phyloP scores from a whole-genome alignment of 2,113 vertebrate genomes.

The Grammomys surdaster region DNA sequence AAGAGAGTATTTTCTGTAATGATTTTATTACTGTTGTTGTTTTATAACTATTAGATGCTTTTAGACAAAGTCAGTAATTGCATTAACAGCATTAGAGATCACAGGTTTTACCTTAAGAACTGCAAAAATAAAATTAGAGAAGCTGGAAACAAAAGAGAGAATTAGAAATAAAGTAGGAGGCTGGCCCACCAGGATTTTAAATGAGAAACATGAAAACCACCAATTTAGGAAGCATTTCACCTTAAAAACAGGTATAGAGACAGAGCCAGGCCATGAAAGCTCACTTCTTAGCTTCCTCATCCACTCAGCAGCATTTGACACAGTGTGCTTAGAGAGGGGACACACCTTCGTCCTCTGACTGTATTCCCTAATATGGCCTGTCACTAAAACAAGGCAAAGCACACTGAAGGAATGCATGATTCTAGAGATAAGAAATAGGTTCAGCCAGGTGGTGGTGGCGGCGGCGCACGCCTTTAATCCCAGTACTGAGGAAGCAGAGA shows the following conservation, averaged over 20 bases:
- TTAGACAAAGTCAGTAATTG: conserved; percentile 27
- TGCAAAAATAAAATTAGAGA: conserved; percentile 7
- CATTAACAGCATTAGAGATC: background rate
- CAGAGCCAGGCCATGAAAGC: background rate
- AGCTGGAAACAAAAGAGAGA: background rate
- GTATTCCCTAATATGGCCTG: background rate
- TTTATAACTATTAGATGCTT: background rate
- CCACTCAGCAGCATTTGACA: background rate
- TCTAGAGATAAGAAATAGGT: conserved; percentile 5
- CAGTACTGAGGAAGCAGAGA: background rate
- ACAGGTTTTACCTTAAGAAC: background rate
- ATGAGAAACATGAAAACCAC: background rate
- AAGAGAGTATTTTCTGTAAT: background rate
- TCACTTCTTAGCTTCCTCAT: background rate
- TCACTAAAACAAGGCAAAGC: background rate
- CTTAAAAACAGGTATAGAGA: conserved; percentile 3
- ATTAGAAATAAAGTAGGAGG: background rate
- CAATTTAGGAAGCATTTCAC: background rate
- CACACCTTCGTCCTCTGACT: too few species aligned
- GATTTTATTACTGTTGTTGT: background rate
- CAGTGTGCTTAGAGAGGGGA: background rate
- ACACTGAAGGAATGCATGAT: background rate
- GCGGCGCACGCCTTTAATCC: background rate
- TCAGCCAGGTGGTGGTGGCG: background rate
- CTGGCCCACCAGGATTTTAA: conserved; percentile 13